Base-by-base conservation (phyloP, 2,113 vertebrate genomes). In the Greenwoodochromis staneri region DNA sequence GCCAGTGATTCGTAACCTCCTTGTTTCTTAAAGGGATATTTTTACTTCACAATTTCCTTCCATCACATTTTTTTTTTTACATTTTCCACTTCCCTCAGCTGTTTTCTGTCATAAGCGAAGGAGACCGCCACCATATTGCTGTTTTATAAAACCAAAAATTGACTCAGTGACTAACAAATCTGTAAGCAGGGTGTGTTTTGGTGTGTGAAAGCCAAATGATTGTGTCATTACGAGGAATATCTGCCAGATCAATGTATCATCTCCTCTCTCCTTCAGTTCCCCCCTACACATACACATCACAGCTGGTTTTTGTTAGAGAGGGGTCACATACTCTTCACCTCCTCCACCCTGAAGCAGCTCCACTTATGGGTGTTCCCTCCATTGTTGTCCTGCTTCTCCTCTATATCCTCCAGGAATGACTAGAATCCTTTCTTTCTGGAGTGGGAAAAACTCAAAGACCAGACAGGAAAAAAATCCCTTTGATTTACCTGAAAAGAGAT, bases 281-380 rank as follows among this genome's bases (percentile, higher is more conserved):
- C 90, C 87, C 59, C 55, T 40, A 57, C 89, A 71, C 63, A 13
- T 19, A 86, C 89, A 90, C 90, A 86, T 87, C 94, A 92, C 95
- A 96, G 94, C 95, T 96, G 95, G 94, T 95, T 96, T 89, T 88
- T 90, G 93, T 96, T 96, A 95, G 90, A 86, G 86, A 90, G 88
- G 93, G 95, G 94, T 96, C 95, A 94, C 89, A 91, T 94, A 94
- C 90, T 92, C 92, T 87, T 96, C 94, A 94, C 94, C 95, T 95
- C 93, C 95, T 95, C 95, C 95, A 94, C 95, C 95, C 95, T 91
- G 89, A 91, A 94, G 89, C 92, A 91, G 93, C 93, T 94, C 90
- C 93, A 87, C 93, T 95, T 93, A 93, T 93, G 95, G 95, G 94
- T 96, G 95, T 96, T 95, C 86, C 95, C 92, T 93, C 93, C 61